Conservation (phyloP, 2,888 invertebrate genomes). For the Hirtodrosophila confusa region DNA sequence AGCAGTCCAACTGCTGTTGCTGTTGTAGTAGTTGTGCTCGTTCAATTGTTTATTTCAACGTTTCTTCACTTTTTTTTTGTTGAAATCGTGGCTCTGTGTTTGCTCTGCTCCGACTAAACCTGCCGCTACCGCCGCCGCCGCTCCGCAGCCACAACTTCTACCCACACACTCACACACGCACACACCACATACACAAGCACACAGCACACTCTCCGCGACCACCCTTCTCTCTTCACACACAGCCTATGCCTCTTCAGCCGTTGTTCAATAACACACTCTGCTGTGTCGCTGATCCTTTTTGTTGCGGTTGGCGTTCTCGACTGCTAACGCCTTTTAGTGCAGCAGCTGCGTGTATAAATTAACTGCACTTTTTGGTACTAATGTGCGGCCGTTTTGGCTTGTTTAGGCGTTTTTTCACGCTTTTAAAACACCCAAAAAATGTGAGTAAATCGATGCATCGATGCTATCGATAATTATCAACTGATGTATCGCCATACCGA, state of each 20-base stretch:
- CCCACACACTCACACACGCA: constrained; percentile 56
- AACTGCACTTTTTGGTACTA: constrained; percentile 54
- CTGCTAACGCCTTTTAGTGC: constrained; percentile 28
- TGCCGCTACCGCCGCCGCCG: constrained; percentile 41
- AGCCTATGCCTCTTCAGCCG: constrained; percentile 56
- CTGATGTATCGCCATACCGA: constrained; percentile 40
- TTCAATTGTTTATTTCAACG: constrained; percentile 47
- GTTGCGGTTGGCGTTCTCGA: constrained; percentile 15
- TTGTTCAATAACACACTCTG: constrained; percentile 67
- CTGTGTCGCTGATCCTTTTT: constrained; percentile 39
- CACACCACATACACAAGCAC: constrained; percentile 38
- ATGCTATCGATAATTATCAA: constrained; percentile 59
- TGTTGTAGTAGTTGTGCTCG: constrained; percentile 31
- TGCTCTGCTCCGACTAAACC: constrained; percentile 57
- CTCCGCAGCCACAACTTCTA: constrained; percentile 65
- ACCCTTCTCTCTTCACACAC: constrained; percentile 40
- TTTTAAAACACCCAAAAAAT: constrained; percentile 77
- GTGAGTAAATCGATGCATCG: constrained; percentile 76
- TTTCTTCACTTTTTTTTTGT: constrained; percentile 42
- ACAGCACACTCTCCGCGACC: constrained; percentile 43
- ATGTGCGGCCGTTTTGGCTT: constrained; percentile 52
- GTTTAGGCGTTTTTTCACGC: constrained; percentile 76
- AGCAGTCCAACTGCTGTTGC: constrained; percentile 63
- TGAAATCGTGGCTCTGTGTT: constrained; percentile 25
- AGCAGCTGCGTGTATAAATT: constrained; percentile 30